Conservation (phyloP, 1,140 invertebrate genomes). For the Drosophila kanapiae region DNA sequence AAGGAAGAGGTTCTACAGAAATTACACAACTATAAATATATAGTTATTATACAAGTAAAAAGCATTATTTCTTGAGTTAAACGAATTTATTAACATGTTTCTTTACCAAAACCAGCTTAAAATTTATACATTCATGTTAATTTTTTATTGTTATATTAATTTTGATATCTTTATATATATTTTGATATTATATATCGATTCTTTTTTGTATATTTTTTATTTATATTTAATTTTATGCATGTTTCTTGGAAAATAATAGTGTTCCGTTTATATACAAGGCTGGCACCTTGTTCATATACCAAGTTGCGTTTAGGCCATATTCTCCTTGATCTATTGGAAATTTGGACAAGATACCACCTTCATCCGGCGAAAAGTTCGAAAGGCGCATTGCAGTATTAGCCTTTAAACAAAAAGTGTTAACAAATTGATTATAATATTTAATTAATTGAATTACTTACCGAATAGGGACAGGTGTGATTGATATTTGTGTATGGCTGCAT, state of each 20-base stretch:
- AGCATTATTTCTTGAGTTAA: neutral
- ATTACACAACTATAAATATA: neutral
- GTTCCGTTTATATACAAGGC: constrained; percentile 18
- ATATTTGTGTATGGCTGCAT: constrained; percentile 25
- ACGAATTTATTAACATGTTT: neutral
- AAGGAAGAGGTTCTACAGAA: no score
- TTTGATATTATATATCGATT: neutral
- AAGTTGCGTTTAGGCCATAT: constrained; percentile 32
- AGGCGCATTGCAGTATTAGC: constrained; percentile 3
- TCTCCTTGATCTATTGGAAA: constrained; percentile 28
- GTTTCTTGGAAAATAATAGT: constrained; percentile 9
- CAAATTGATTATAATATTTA: neutral
- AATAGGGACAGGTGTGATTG: constrained; percentile 39
- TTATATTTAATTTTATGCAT: neutral
- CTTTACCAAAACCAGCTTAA: neutral
- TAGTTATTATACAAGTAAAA: neutral
- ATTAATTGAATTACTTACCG: constrained; percentile 5
- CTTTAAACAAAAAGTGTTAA: neutral
- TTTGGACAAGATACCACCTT: constrained; percentile 5
- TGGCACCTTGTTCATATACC: neutral
- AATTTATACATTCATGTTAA: neutral
- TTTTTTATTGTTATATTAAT: no score
- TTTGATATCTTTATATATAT: neutral
- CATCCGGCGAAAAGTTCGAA: constrained; percentile 8
- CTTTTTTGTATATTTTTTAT: neutral